Evolutionary conservation across 2,797 vertebrate species (phyloP), one percentile per base, ranked within the genome.

Genomic region (Rhinophrynus dorsalis): DNA sequence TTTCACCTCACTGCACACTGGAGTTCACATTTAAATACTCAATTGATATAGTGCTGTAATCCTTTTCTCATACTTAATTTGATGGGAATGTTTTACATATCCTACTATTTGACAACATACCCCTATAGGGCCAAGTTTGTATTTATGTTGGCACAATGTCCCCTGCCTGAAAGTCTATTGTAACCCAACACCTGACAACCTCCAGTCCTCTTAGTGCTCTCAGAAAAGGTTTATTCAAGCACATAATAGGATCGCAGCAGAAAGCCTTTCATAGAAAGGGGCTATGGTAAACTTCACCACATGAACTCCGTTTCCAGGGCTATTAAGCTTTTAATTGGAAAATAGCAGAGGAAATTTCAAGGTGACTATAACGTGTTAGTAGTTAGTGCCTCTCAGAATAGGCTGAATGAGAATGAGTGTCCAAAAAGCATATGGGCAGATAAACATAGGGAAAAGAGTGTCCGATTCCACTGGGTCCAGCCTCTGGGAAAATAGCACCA

Each of bases 301-400:
- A 91, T 92, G 95, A 90, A 92, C 93, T 95, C 92, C 89, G 93
- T 95, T 94, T 94, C 91, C 92, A 91, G 92, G 94, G 92, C 95
- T 93, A 94, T 95, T 98, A 98, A 97, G 95, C 94, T 95, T 96
- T 98, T 98, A 98, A 98, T 97, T 98, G 93, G 95, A 92, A 94
- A 94, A 95, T 82, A 93, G 93, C 90, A 89, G 90, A 94, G 92
- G 91, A 92, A 95, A 93, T 91, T 93, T 96, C 92, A 95, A 96
- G 94, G 94, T 96, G 95, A 95, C 92, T 86, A 92, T 83, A 92
- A 93, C 78, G 87, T 84, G 83, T 85, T 84, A 85, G 93, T 90
- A 88, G 89, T 92, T 91, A 90, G 91, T 81, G 79, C 82, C 76
- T 83, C 83, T 76, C 87, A 88, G 85, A 93, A 90, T 81, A 83